These are phyloP conservation scores for Halictus quadricinctus DNA, from an alignment of 2,888 invertebrate species.

Conservation along the genomic window DNA sequence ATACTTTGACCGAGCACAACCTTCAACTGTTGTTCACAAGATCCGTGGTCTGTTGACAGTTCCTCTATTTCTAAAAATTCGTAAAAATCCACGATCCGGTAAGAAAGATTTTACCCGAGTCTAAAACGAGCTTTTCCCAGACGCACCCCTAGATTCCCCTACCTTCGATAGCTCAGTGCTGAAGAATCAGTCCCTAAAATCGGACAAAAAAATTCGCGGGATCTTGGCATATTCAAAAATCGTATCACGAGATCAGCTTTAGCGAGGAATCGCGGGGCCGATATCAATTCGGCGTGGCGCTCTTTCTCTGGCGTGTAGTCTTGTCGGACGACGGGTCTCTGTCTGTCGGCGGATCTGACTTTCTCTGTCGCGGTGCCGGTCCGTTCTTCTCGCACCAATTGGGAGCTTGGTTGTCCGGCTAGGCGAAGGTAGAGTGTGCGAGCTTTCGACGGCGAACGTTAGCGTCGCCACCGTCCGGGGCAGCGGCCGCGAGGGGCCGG, in stretches of 20 bases:
- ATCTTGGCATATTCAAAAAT: background rate
- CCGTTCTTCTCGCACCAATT: conserved; percentile 36
- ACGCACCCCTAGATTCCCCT: background rate
- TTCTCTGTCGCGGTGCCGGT: conserved; percentile 26
- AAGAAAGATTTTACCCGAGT: background rate
- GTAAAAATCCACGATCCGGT: too few relatives aligned
- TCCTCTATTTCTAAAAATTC: background rate
- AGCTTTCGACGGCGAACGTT: conserved; percentile 73
- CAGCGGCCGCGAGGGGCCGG: conserved; percentile 73
- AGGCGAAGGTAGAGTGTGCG: conserved; percentile 54
- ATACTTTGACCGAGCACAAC: background rate
- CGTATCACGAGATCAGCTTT: background rate
- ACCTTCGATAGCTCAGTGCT: background rate
- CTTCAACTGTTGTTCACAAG: background rate
- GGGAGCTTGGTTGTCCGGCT: conserved; percentile 28
- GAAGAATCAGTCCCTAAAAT: background rate
- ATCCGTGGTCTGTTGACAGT: too few relatives aligned
- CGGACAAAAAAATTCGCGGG: background rate
- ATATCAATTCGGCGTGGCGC: background rate
- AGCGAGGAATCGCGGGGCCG: background rate
- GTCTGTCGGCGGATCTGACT: conserved; percentile 31
- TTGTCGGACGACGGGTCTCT: conserved; percentile 37
- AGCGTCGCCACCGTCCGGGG: conserved; percentile 81
- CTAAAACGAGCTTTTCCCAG: background rate
- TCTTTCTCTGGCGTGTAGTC: conserved; percentile 37